Conservation (phyloP, 35 echinoderm and acorn worm genomes). For the Amphiura filiformis region DNA sequence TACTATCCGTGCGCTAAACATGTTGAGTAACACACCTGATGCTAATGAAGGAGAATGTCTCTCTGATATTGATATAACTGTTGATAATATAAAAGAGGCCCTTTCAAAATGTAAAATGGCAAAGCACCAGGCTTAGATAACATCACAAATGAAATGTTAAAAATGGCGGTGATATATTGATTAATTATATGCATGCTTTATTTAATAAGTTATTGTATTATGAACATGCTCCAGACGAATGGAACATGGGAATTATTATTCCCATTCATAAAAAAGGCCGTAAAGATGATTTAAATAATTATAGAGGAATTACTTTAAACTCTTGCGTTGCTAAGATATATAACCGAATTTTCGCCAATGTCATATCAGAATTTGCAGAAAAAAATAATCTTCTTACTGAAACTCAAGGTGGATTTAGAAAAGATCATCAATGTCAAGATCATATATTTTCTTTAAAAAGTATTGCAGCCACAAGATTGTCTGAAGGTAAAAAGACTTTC, state of each 20-base stretch:
- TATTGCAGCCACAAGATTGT: background rate
- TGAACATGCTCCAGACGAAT: too few species aligned
- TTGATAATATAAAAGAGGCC: too few species aligned
- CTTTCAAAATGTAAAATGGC: too few species aligned
- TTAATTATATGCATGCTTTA: too few species aligned
- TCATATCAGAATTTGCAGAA: background rate
- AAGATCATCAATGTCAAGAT: background rate
- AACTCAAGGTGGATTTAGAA: background rate
- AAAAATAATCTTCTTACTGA: background rate
- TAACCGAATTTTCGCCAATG: background rate
- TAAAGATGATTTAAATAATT: background rate
- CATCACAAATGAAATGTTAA: too few species aligned
- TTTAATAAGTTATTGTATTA: too few species aligned
- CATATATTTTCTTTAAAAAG: background rate
- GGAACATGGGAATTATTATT: background rate
- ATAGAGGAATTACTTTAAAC: background rate
- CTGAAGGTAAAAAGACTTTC: background rate
- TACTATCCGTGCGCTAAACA: too few species aligned
- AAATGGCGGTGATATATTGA: too few species aligned
- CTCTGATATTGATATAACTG: too few species aligned
- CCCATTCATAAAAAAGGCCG: background rate
- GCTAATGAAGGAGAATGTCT: too few species aligned
- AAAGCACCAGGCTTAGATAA: too few species aligned
- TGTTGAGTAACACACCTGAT: too few species aligned
- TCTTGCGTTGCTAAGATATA: background rate